Evolutionary conservation across 2,113 vertebrate species (phyloP), one percentile per base, ranked within the genome.

Genomic region (Xyliphius kryptos): DNA sequence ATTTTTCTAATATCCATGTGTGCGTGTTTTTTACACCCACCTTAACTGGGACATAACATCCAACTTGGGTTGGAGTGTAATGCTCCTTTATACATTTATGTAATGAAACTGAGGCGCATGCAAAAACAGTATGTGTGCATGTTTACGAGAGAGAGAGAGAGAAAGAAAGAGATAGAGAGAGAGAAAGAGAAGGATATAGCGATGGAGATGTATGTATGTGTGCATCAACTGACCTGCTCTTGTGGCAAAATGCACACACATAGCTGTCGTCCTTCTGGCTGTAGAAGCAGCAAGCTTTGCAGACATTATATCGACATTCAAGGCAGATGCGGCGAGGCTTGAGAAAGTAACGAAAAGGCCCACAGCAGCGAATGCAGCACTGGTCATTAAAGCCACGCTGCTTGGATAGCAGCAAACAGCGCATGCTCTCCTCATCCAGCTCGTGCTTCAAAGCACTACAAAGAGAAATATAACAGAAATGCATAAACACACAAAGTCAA

Each of bases 321-420:
- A 89, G 84, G 44, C 96, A 98, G 58, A 77, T 87, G 17, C 91
- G 87, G 77, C 90, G 92, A 72, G 90, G 90, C 82, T 97, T 97
- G 83, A 97, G 84, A 14, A 98, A 90, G 76, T 96, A 97, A 3
- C 92, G 91, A 88, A 98, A 98, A 65, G 95, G 92, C 2, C 88
- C 72, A 44, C 95, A 98, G 83, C 96, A 98, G 74, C 94, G 92
- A 83, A 98, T 98, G 69, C 96, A 98, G 85, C 95, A 97, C 78
- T 87, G 91, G 75, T 97, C 89, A 5, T 95, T 92, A 74, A 98
- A 98, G 77, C 90, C 90, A 65, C 87, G 87, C 82, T 97, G 93
- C 82, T 89, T 93, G 47, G 91, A 89, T 58, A 98, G 90, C 81
- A 98, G 90, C 76, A 87, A 88, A 81, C 96, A 94, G 82, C 90